Evolutionary conservation across 2,888 invertebrate species (phyloP).

Genomic region (Leptarthrus brevirostris): DNA sequence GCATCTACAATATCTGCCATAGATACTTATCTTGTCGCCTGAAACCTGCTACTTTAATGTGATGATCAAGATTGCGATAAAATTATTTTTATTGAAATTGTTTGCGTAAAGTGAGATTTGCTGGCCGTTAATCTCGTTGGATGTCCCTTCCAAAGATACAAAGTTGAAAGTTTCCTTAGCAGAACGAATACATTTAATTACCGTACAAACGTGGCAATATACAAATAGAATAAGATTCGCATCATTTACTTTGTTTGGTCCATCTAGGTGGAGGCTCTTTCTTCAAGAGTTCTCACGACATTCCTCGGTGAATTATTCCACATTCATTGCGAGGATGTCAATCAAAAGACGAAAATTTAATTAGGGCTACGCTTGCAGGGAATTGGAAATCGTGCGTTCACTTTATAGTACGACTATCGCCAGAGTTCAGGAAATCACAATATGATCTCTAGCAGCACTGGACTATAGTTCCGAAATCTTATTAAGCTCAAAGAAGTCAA

Average conservation of each 20-base stretch:
- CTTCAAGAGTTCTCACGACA: background rate
- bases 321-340: conserved; percentile 20
- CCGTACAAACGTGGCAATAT: too few species aligned
- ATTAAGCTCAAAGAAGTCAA: background rate
- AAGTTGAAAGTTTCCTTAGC: too few species aligned
- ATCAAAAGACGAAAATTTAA: conserved; percentile 30
- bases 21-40: background rate
- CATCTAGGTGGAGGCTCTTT: background rate
- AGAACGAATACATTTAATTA: too few species aligned
- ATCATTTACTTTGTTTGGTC: background rate
- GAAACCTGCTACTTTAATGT: background rate
- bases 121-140: too few species aligned
- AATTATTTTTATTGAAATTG: conserved; percentile 1
- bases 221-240: background rate
- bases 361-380: conserved; percentile 29
- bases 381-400: conserved; percentile 40
- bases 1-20: background rate
- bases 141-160: too few species aligned
- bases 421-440: background rate
- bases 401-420: background rate
- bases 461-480: too few species aligned
- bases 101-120: background rate
- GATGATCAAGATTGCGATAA: conserved; percentile 6
- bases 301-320: background rate
- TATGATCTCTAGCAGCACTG: too few species aligned